Evolutionary conservation across 2,888 invertebrate genomes (phyloP).

Genomic region (Ectemnius continuus): DNA sequence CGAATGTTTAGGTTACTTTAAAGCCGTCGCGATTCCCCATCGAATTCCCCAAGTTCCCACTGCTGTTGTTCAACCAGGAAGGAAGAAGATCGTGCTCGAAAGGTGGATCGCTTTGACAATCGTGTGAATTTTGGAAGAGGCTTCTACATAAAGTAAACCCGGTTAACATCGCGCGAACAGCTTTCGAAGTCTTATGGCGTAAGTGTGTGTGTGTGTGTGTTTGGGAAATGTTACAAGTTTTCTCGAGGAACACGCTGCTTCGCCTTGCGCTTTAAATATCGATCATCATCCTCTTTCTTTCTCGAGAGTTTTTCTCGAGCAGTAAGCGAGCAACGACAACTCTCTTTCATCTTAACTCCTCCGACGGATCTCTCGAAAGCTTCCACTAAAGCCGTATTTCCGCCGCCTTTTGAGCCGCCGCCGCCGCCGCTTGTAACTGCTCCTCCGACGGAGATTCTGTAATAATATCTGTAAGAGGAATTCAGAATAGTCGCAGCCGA

Average conservation of each 20-base stretch:
- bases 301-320: background rate
- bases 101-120: slow-evolving; percentile 33
- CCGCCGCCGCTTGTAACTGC: background rate
- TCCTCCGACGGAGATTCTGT: slow-evolving; percentile 1
- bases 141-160: slow-evolving; percentile 43
- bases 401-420: no score
- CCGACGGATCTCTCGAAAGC: no score
- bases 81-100: slow-evolving; percentile 14
- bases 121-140: slow-evolving; percentile 34
- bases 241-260: background rate
- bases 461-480: slow-evolving; percentile 50
- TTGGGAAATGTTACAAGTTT: slow-evolving; percentile 1
- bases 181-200: slow-evolving; percentile 62
- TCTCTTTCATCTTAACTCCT: background rate
- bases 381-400: no score
- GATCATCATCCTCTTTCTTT: no score
- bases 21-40: slow-evolving; percentile 50
- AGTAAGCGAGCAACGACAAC: background rate
- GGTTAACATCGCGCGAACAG: slow-evolving; percentile 68
- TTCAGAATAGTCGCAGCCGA: slow-evolving; percentile 55
- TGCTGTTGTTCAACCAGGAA: slow-evolving; percentile 32
- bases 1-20: slow-evolving; percentile 60
- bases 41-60: slow-evolving; percentile 41
- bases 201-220: slow-evolving; percentile 64
- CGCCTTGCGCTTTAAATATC: no score